Evolutionary conservation across 2,113 vertebrate genomes (phyloP), one percentile per base, ranked within the genome.

Genomic region (Ursus arctos): DNA sequence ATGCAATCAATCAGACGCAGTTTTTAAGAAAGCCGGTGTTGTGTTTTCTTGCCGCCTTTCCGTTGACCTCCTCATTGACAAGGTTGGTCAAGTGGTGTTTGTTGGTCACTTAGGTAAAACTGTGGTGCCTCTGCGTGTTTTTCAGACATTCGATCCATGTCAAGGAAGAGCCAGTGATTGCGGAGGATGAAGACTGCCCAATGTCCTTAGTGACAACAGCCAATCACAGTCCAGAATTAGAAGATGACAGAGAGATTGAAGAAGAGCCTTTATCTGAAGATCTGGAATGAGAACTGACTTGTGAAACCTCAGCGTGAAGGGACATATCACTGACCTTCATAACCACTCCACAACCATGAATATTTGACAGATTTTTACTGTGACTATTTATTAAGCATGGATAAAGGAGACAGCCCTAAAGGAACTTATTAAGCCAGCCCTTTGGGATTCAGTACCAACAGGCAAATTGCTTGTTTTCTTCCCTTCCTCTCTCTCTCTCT

Each of bases 361-460:
- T 99, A 99, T 99, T 99, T 99, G 99, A 99, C 99, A 99, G 98
- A 99, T 99, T 99, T 99, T 99, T 99, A 99, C 99, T 99, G 99
- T 99, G 99, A 99, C 99, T 99, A 99, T 99, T 99, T 99, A 99
- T 99, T 99, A 99, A 99, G 99, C 99, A 99, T 99, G 99, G 99
- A 99, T 99, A 99, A 99, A 99, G 99, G 99, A 99, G 99, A 99
- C 98, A 98, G 98, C 99, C 99, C 99, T 99, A 99, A 99, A 99
- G 99, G 99, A 99, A 99, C 99, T 99, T 99, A 99, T 98, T 99
- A 99, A 99, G 98, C 99, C 99, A 99, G 99, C 99, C 99, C 99
- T 99, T 99, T 99, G 99, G 99, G 99, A 99, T 98, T 98, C 99
- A 99, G 98, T 99, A 99, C 98, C 98, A 99, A 99, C 99, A 99